A percentile compares a stretch with the other conserved stretches of the same genome.
phyloP scores from a whole-genome alignment of 2,113 vertebrate species.

The Ranitomeya imitator region DNA sequence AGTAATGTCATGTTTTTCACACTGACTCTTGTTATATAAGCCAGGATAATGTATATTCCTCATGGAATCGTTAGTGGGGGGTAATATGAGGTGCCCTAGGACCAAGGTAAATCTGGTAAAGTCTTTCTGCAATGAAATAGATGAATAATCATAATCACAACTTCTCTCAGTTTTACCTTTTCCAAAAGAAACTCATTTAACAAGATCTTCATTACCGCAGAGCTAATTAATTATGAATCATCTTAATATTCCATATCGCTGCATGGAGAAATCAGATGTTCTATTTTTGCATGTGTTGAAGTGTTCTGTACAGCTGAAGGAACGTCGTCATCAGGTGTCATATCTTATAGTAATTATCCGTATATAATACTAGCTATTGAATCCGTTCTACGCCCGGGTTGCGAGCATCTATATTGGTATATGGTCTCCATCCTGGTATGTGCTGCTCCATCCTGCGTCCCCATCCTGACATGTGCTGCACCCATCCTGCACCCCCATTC shows the following conservation, averaged over 20 bases:
- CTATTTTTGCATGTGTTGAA: conserved; percentile 30
- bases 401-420: too few species aligned
- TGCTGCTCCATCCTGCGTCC: too few species aligned
- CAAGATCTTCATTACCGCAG: not conserved
- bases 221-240: conserved; percentile 45
- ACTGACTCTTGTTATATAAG: too few species aligned
- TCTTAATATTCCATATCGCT: conserved; percentile 27
- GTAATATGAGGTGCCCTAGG: too few species aligned
- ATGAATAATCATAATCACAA: not conserved
- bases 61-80: too few species aligned
- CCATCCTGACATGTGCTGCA: too few species aligned
- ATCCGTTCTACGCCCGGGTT: too few species aligned
- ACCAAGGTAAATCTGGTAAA: not conserved
- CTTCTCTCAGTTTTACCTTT: conserved; percentile 15
- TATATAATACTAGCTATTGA: too few species aligned
- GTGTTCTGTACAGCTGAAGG: conserved; percentile 22
- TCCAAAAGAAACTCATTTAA: conserved; percentile 26
- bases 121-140: not conserved
- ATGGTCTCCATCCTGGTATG: too few species aligned
- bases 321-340: not conserved
- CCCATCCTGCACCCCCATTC: too few species aligned
- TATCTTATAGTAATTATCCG: not conserved
- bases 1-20: too few species aligned
- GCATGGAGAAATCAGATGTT: conserved; percentile 15
- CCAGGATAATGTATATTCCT: too few species aligned